phyloP scores from a whole-genome alignment of 92 coral and sea anemone genomes.

The Zoanthus sociatus region DNA sequence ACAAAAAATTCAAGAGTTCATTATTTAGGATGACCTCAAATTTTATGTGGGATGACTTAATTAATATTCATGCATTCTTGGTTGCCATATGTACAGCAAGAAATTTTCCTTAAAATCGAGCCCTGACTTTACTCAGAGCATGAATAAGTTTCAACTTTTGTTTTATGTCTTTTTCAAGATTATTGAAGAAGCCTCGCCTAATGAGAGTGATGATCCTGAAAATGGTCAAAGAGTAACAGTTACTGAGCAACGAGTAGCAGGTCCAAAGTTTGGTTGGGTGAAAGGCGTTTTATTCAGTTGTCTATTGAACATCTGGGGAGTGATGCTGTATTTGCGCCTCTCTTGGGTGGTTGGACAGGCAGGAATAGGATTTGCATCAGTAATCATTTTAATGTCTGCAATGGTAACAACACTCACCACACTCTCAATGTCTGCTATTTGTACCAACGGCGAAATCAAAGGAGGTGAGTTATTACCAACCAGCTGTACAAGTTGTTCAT shows the following conservation, averaged over 20 bases:
- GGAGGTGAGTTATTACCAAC: slow-evolving; percentile 73
- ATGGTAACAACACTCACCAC: slow-evolving; percentile 90
- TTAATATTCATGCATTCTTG: too few relatives aligned
- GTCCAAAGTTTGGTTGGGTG: slow-evolving; percentile 98
- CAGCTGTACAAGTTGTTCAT: not conserved
- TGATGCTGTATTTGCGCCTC: slow-evolving; percentile 90
- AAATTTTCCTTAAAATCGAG: too few relatives aligned
- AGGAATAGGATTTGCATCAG: slow-evolving; percentile 90
- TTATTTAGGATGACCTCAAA: too few relatives aligned
- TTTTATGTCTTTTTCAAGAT: not conserved
- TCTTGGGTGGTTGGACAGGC: slow-evolving; percentile 98
- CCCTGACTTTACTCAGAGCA: not conserved
- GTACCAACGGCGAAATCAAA: slow-evolving; percentile 97
- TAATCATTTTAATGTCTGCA: slow-evolving; percentile 81
- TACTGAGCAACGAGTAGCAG: slow-evolving; percentile 23
- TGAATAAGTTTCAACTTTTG: not conserved
- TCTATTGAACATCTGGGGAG: slow-evolving; percentile 98
- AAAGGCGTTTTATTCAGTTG: slow-evolving; percentile 97
- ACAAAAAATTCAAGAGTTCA: too few relatives aligned
- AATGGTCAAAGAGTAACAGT: slow-evolving; percentile 23
- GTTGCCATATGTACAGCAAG: too few relatives aligned
- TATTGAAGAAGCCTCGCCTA: slow-evolving; percentile 20
- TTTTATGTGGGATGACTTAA: too few relatives aligned
- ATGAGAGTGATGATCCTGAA: slow-evolving; percentile 44
- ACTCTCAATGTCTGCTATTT: slow-evolving; percentile 98